These are phyloP conservation scores for Cricetomys ansorgei DNA, from an alignment of 2,113 vertebrate genomes.

Conservation along the genomic window DNA sequence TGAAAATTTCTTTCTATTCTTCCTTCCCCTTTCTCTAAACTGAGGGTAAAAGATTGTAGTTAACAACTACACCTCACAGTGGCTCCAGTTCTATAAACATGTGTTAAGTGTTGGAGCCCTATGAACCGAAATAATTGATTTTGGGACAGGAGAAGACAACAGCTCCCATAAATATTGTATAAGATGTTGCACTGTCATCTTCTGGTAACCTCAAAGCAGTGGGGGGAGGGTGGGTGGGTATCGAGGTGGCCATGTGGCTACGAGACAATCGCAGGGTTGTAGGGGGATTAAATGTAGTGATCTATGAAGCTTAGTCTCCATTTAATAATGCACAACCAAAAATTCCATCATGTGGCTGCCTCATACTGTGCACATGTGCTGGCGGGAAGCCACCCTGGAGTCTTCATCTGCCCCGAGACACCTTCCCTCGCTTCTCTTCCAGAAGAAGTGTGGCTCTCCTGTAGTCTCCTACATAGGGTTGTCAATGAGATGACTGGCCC, in stretches of 20 bases:
- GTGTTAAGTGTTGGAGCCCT: background rate
- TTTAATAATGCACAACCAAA: background rate
- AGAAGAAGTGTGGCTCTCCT: background rate
- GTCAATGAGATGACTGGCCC: background rate
- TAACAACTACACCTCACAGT: background rate
- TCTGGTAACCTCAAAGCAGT: background rate
- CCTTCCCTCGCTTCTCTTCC: background rate
- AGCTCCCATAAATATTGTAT: background rate
- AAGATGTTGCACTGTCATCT: background rate
- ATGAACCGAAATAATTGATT: background rate
- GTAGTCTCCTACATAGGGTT: background rate
- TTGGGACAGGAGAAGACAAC: background rate
- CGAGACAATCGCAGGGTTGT: background rate
- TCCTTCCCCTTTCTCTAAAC: too few relatives aligned
- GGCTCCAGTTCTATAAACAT: constrained; percentile 10
- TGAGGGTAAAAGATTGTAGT: too few relatives aligned
- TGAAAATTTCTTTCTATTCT: too few relatives aligned
- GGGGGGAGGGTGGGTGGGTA: background rate
- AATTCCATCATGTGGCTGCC: background rate
- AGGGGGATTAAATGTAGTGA: background rate
- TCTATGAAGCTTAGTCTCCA: background rate
- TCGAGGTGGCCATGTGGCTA: background rate
- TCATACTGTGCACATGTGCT: rapidly evolving
- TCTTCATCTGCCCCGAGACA: background rate
- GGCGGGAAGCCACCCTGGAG: background rate